Conservation (phyloP, 2,888 invertebrate genomes). For the Spodoptera littoralis region DNA sequence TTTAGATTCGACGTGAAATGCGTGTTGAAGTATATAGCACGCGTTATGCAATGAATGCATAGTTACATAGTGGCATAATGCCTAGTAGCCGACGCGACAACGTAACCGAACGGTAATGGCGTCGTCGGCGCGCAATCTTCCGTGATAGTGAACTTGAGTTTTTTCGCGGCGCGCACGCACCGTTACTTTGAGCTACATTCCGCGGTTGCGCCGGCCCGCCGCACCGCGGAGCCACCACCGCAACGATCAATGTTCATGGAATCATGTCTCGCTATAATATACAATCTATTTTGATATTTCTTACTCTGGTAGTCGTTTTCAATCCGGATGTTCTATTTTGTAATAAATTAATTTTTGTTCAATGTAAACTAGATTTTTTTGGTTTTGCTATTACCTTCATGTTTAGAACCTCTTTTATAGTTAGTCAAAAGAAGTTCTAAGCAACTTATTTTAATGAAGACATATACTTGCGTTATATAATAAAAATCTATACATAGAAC, state of each 20-base stretch:
- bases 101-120: constrained; percentile 84
- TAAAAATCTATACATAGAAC: too few species aligned
- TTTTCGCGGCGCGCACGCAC: constrained; percentile 83
- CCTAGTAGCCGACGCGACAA: constrained; percentile 71
- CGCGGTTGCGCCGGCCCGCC: constrained; percentile 77
- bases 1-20: constrained; percentile 37
- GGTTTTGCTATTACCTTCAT: neutral
- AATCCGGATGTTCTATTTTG: constrained; percentile 33
- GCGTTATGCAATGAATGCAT: constrained; percentile 72
- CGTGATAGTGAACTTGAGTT: constrained; percentile 88
- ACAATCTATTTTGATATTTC: constrained; percentile 58
- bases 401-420: too few species aligned
- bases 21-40: constrained; percentile 54
- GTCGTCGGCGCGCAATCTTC: constrained; percentile 83
- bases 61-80: constrained; percentile 72
- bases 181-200: constrained; percentile 88
- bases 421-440: too few species aligned
- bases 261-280: constrained; percentile 51
- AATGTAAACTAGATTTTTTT: constrained; percentile 6
- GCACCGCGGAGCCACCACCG: constrained; percentile 76
- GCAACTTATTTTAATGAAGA: too few species aligned
- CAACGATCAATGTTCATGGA: constrained; percentile 58
- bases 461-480: too few species aligned
- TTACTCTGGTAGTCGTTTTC: constrained; percentile 47
- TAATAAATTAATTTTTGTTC: constrained; percentile 16